A percentile compares a stretch with the other conserved stretches of the same genome.
phyloP scores from a whole-genome alignment of 2,888 invertebrate species.

The Lasioglossum pauxillum region DNA sequence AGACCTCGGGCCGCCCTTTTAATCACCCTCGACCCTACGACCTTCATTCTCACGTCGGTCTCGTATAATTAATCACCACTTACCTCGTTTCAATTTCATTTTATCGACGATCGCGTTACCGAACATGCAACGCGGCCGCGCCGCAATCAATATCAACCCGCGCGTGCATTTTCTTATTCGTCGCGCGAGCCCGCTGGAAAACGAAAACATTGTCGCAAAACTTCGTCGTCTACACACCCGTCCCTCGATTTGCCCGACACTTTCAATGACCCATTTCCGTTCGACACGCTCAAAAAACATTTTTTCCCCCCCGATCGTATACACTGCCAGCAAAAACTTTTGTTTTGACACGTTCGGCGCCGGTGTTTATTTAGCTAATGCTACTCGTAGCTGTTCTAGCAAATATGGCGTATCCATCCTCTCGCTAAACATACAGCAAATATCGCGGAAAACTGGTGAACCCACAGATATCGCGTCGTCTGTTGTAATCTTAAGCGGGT shows the following conservation, averaged over 20 bases:
- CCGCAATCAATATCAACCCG: conserved; percentile 20
- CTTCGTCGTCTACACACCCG: neutral
- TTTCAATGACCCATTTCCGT: neutral
- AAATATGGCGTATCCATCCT: conserved; percentile 1
- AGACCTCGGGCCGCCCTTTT: conserved; percentile 14
- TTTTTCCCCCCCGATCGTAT: neutral
- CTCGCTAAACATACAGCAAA: neutral
- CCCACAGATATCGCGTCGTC: neutral
- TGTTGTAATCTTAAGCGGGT: neutral
- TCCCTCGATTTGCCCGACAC: neutral
- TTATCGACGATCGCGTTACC: conserved; percentile 32
- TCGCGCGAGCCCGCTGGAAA: neutral
- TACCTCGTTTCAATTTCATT: conserved; percentile 41
- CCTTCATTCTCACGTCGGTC: conserved; percentile 24
- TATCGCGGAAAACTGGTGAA: neutral
- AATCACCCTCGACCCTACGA: conserved; percentile 32
- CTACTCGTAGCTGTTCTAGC: neutral
- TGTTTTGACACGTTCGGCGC: neutral
- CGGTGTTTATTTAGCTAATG: neutral
- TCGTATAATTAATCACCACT: conserved; percentile 46
- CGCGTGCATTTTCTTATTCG: neutral
- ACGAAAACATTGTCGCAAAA: neutral
- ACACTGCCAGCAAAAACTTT: neutral
- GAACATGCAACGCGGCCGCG: conserved; percentile 3
- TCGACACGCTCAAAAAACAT: neutral